Base-by-base conservation (phyloP, 1,140 invertebrate genomes). In the Drosophila pseudoobscura region DNA sequence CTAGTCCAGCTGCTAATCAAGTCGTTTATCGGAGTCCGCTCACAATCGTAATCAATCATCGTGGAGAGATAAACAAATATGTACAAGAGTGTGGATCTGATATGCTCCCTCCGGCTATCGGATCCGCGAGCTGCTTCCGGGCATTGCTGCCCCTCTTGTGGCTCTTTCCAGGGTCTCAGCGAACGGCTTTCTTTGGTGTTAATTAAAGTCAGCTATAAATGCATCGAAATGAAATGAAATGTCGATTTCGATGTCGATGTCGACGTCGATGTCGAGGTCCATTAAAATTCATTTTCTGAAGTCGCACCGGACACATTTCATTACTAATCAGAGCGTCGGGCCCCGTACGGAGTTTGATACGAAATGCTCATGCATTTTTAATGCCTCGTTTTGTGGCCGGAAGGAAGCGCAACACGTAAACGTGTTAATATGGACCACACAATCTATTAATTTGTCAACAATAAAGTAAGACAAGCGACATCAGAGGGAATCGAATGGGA, bases 391-490 rank as follows among this genome's bases (percentile, higher is more conserved):
- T 47, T 68, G 75, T 71, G 80, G 80, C 75, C 83, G 83, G 83
- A 88, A 83, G 83, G 83, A 88, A 87, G 83, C 78, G 69, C 80
- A 66, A 85, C 83, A 87, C 83, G 71, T 87, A 73, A 87, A 88
- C 78, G 78, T 88, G 83, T 88, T 87, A 88, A 87, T 87, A 88
- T 87, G 83, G 83, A 88, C 83, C 88, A 68, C 78, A 78, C 83
- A 87, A 87, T 87, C 83, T 87, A 87, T 87, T 87, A 87, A 87
- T 87, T 87, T 87, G 83, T 87, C 83, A 87, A 83, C 83, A 87
- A 87, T 87, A 88, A 87, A 87, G 76, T 75, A 64, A 59, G 75
- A 84, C 75, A 75, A 56, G 11, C 70, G 62, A 69, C 79, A 55
- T 46, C 54, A 61, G 71, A 71, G 59, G 74, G 66, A 60, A 63